Conservation (phyloP, 2,888 invertebrate species). For the Cephus pulcher region DNA sequence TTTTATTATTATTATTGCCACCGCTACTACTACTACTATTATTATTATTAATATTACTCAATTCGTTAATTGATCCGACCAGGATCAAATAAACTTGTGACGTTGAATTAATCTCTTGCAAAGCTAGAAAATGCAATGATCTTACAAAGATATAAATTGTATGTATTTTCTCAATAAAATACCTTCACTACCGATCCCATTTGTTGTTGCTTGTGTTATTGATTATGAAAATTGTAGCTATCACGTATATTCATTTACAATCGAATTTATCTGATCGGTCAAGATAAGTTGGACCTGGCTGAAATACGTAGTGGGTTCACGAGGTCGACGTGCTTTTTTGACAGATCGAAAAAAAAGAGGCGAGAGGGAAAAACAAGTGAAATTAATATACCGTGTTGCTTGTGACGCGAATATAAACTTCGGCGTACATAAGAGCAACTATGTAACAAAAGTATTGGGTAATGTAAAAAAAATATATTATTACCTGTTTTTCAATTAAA, state of each 20-base stretch:
- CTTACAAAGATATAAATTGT: conserved; percentile 43
- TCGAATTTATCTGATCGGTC: background rate
- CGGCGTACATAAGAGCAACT: accelerated
- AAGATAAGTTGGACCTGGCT: background rate
- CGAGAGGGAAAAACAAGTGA: too few relatives aligned
- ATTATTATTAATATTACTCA: background rate
- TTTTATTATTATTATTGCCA: too few relatives aligned
- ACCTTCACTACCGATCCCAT: conserved; percentile 23
- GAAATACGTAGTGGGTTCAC: too few relatives aligned
- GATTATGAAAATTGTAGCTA: background rate
- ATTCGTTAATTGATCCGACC: background rate
- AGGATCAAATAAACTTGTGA: conserved; percentile 12
- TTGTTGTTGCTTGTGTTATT: background rate
- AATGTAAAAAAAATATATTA: background rate
- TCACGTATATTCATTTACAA: background rate
- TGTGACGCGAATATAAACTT: too few relatives aligned
- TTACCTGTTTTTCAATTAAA: background rate
- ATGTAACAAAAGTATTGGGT: too few relatives aligned
- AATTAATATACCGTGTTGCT: too few relatives aligned
- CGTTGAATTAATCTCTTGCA: conserved; percentile 10
- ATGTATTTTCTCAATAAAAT: conserved; percentile 59
- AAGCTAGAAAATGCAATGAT: conserved; percentile 1
- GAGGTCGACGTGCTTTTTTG: too few relatives aligned
- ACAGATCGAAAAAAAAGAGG: too few relatives aligned
- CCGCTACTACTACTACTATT: too few relatives aligned